Percentiles rank a stretch among this genome's conserved stretches.
Conservation (phyloP, 1,140 invertebrate species). For the Calycopis cecrops region DNA sequence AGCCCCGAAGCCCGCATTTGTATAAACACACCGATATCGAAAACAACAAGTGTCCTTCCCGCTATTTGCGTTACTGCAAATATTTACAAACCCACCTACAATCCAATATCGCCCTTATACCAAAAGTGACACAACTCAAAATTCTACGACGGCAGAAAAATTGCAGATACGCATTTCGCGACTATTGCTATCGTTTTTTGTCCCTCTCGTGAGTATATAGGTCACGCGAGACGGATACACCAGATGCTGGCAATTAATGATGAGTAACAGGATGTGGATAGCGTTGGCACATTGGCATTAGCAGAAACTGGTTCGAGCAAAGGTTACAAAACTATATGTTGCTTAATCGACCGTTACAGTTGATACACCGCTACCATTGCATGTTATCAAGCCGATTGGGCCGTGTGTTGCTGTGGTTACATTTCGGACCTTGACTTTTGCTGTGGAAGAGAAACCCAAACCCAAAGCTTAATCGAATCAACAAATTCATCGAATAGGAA, state of each 20-base stretch:
- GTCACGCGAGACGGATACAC: neutral
- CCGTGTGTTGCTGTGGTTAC: too few relatives aligned
- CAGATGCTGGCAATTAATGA: slow-evolving; percentile 1
- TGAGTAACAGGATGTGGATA: slow-evolving; percentile 2
- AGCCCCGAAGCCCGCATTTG: neutral
- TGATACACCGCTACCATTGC: neutral
- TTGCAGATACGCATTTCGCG: neutral
- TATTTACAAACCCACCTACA: slow-evolving; percentile 3
- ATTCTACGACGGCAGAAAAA: neutral
- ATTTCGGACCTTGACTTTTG: too few relatives aligned
- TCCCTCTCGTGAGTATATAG: neutral
- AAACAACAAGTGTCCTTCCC: slow-evolving; percentile 25
- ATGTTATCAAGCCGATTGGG: neutral
- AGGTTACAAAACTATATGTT: neutral
- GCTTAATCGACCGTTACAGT: neutral
- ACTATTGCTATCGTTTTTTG: neutral
- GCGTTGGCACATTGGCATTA: neutral
- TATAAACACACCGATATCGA: slow-evolving; percentile 3
- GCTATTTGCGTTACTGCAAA: slow-evolving; percentile 31
- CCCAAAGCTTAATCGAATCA: too few relatives aligned
- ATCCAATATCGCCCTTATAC: slow-evolving; percentile 14
- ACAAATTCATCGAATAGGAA: too few relatives aligned
- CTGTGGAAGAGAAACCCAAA: too few relatives aligned
- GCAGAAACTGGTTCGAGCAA: neutral
- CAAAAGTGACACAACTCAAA: neutral